A percentile compares a stretch with the other conserved stretches of the same genome.
phyloP scores from a whole-genome alignment of 1,140 invertebrate genomes.

The Tyrophagus putrescentiae region DNA sequence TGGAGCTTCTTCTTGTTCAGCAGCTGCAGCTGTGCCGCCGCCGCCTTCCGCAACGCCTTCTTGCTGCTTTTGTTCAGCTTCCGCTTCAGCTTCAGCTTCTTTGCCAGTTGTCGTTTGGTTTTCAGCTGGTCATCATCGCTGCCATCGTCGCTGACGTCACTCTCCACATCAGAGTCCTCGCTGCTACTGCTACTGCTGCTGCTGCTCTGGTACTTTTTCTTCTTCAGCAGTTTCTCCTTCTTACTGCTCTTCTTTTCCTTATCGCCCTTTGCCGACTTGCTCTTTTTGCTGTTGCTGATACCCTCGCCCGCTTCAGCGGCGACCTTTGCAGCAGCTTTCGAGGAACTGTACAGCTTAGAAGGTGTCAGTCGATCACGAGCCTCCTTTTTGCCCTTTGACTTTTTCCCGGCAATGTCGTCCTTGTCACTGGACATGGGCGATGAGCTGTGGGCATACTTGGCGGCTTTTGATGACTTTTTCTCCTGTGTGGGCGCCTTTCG shows the following conservation, averaged over 20 bases:
- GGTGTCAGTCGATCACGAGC: slow-evolving; percentile 1
- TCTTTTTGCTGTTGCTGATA: neutral
- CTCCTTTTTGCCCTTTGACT: neutral
- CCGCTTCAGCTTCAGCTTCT: too few relatives aligned
- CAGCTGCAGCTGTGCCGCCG: too few relatives aligned
- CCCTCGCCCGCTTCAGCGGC: neutral
- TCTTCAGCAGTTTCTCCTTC: neutral
- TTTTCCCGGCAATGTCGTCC: neutral
- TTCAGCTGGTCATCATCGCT: neutral
- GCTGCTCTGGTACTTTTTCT: neutral
- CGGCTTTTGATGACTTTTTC: neutral
- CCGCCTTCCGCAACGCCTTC: too few relatives aligned
- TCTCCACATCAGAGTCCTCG: neutral
- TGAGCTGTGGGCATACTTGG: neutral
- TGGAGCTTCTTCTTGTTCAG: too few relatives aligned
- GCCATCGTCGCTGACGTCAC: neutral
- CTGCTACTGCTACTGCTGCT: too few relatives aligned
- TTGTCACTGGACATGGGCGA: neutral
- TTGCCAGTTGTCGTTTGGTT: too few relatives aligned
- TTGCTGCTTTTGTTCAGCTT: too few relatives aligned
- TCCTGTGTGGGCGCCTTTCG: neutral
- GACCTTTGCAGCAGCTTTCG: neutral
- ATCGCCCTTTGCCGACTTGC: neutral
- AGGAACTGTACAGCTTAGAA: too few relatives aligned
- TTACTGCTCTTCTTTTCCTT: neutral